These are phyloP conservation scores for Caenorhabditis sulstoni DNA, from an alignment of 2,888 invertebrate species.

Conservation along the genomic window DNA sequence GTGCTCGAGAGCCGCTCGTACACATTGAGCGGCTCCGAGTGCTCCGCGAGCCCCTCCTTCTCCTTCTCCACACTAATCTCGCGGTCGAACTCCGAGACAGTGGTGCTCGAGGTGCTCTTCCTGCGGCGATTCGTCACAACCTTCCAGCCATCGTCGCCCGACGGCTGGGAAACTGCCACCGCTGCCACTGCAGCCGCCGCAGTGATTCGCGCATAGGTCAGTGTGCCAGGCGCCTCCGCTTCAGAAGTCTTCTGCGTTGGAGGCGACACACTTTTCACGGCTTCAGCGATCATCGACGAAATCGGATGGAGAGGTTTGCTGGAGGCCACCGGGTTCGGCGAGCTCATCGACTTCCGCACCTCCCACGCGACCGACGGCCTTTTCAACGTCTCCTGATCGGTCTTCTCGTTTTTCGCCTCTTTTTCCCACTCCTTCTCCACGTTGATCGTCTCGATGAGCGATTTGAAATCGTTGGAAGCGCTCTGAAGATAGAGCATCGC, in stretches of 20 bases:
- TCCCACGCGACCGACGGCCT: constrained; percentile 96
- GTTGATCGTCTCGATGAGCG: constrained; percentile 93
- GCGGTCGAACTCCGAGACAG: constrained; percentile 54
- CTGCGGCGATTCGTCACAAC: constrained; percentile 63
- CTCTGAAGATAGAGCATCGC: constrained; percentile 94
- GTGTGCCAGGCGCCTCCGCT: background rate
- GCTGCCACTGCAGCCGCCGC: constrained; percentile 60
- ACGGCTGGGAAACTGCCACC: constrained; percentile 21
- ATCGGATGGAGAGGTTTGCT: constrained; percentile 54
- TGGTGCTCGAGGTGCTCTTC: constrained; percentile 63
- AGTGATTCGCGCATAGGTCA: constrained; percentile 54
- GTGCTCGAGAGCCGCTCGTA: constrained; percentile 57
- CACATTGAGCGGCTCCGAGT: constrained; percentile 54
- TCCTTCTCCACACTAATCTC: constrained; percentile 55
- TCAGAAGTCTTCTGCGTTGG: background rate
- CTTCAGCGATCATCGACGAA: constrained; percentile 55
- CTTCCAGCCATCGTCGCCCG: constrained; percentile 65
- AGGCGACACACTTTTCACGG: constrained; percentile 30
- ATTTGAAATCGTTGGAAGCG: constrained; percentile 93
- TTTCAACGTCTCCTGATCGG: constrained; percentile 23
- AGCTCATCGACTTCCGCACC: constrained; percentile 87
- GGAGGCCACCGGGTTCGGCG: constrained; percentile 61
- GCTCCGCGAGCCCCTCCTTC: background rate
- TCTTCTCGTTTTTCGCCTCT: too few relatives aligned
- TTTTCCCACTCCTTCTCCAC: constrained; percentile 88